phyloP scores from a whole-genome alignment of 2,888 invertebrate species.

The Punctoribates punctum region DNA sequence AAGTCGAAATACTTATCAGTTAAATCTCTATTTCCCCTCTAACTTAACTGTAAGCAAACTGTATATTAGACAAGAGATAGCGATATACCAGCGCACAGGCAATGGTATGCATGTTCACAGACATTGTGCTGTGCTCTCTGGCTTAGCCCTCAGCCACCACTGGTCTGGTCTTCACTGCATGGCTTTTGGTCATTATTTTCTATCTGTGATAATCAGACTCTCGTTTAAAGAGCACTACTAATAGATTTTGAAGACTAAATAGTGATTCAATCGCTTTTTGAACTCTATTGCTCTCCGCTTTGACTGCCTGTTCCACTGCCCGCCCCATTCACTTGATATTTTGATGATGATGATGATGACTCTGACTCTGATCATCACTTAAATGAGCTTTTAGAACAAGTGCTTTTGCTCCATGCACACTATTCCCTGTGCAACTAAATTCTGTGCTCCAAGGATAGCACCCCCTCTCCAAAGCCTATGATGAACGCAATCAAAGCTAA shows the following conservation, averaged over 20 bases:
- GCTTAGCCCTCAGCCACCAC: too few relatives aligned
- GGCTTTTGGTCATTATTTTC: constrained; percentile 20
- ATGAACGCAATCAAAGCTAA: neutral
- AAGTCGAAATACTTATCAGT: constrained; percentile 23
- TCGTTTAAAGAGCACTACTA: neutral
- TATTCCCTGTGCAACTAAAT: neutral
- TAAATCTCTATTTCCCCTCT: constrained; percentile 30
- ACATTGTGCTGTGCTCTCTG: too few relatives aligned
- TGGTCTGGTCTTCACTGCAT: neutral
- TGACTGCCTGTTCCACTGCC: neutral
- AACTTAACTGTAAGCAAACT: constrained; percentile 22
- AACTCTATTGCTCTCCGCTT: neutral
- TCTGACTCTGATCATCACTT: constrained; percentile 1
- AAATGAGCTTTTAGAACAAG: constrained; percentile 15
- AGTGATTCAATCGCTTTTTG: neutral
- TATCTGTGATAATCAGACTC: neutral
- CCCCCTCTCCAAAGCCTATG: neutral
- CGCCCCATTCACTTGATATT: neutral
- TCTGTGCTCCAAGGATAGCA: neutral
- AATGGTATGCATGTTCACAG: neutral
- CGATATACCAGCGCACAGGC: neutral
- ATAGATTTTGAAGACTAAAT: neutral
- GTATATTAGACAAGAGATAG: neutral
- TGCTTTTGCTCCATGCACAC: neutral
- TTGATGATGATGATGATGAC: constrained; percentile 33